phyloP scores from a whole-genome alignment of 2,797 vertebrate genomes.

The Hylomyscus alleni region DNA sequence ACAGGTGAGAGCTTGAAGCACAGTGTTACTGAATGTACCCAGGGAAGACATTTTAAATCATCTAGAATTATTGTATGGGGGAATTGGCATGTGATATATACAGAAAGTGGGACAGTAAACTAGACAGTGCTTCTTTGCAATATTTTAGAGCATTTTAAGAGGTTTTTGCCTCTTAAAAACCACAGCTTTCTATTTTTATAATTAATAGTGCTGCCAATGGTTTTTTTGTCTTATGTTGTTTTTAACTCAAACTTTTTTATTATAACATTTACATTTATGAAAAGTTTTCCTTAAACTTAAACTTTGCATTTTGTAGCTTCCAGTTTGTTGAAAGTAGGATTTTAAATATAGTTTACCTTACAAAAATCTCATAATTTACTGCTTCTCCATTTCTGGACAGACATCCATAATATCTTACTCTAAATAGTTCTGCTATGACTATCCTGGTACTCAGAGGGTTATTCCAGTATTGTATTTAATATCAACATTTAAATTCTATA shows the following conservation, averaged over 20 bases:
- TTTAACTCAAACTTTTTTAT: conserved; percentile 35
- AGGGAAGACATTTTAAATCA: background rate
- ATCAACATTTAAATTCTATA: background rate
- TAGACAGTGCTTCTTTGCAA: background rate
- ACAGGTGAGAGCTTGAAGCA: background rate
- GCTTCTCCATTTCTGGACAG: background rate
- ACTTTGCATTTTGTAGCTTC: background rate
- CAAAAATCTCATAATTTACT: background rate
- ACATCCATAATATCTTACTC: background rate
- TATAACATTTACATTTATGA: background rate
- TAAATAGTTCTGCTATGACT: background rate
- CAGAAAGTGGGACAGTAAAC: background rate
- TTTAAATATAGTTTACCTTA: conserved; percentile 19
- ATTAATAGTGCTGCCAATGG: background rate
- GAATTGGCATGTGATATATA: background rate
- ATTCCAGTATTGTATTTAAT: background rate
- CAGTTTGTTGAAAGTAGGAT: conserved; percentile 44
- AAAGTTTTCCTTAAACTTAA: background rate
- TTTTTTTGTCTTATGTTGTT: conserved; percentile 33
- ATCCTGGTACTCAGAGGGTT: background rate
- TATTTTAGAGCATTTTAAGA: background rate
- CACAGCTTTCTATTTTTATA: background rate
- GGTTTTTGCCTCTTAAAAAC: background rate
- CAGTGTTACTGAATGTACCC: conserved; percentile 12
- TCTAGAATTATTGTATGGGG: background rate